phyloP scores from a whole-genome alignment of 2,113 vertebrate genomes.

The Pan paniscus region DNA sequence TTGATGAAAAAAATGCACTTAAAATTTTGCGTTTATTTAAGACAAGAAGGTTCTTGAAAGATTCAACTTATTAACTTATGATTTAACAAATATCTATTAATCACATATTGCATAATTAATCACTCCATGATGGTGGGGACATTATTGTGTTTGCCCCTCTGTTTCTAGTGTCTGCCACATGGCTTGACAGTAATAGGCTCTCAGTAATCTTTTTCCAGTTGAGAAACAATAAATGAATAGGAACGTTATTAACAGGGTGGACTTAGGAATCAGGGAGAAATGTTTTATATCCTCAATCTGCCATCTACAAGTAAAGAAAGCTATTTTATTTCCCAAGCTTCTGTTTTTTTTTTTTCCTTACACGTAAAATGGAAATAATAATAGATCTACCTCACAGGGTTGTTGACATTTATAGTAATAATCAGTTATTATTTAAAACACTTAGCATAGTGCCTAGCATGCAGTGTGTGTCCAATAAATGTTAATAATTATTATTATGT shows the following conservation, averaged over 20 bases:
- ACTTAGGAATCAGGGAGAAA: neutral
- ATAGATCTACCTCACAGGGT: neutral
- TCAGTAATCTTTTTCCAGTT: neutral
- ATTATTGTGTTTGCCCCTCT: neutral
- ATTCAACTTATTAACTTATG: neutral
- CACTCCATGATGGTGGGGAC: neutral
- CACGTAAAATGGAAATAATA: neutral
- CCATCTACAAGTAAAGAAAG: neutral
- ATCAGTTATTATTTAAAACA: conserved; percentile 40
- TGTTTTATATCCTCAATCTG: neutral
- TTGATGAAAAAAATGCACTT: neutral
- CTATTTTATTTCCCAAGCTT: conserved; percentile 23
- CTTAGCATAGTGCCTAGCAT: neutral
- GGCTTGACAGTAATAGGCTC: neutral
- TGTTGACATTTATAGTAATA: conserved; percentile 50
- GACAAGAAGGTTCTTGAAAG: neutral
- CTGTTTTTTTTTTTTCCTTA: neutral
- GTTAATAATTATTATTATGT: conserved; percentile 6
- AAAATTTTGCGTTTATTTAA: neutral
- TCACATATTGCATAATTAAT: neutral
- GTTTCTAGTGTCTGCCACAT: neutral
- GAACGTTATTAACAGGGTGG: neutral
- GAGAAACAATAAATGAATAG: neutral
- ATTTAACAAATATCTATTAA: neutral
- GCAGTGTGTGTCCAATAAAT: neutral